Evolutionary conservation across 2,888 invertebrate genomes (phyloP).

Genomic region (Andricus quercusramuli): DNA sequence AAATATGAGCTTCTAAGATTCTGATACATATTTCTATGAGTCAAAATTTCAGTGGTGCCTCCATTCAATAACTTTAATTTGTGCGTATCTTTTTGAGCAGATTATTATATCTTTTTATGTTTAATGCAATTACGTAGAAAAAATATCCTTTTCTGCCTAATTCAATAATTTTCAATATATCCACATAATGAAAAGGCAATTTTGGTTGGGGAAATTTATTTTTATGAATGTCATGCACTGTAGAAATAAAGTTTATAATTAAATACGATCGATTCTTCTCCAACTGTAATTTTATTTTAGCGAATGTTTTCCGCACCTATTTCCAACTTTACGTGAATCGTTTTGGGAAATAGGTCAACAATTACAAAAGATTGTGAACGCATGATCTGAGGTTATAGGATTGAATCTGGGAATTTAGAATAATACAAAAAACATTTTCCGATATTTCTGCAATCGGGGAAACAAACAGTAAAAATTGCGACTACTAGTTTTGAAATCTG

Average conservation of each 20-base stretch:
- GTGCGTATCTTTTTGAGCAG: too few species aligned
- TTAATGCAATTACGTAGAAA: too few species aligned
- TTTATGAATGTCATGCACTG: neutral
- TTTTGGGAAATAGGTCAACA: neutral
- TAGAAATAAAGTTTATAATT: neutral
- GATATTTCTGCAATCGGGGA: neutral
- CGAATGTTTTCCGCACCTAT: neutral
- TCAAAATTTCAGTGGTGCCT: too few species aligned
- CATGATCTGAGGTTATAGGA: neutral
- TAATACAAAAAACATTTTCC: neutral
- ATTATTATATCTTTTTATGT: too few species aligned
- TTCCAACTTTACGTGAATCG: neutral
- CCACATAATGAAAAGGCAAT: neutral
- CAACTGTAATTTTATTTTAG: neutral
- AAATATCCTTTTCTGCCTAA: too few species aligned
- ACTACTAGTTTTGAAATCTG: too few species aligned
- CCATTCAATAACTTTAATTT: too few species aligned
- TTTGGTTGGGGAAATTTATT: neutral
- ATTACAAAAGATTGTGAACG: neutral
- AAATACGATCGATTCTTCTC: neutral
- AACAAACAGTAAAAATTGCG: too few species aligned
- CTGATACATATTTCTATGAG: too few species aligned
- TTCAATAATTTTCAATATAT: too few species aligned
- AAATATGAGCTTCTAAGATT: too few species aligned
- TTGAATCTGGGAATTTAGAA: neutral